Evolutionary conservation across 2,888 invertebrate genomes (phyloP), one percentile per base, ranked within the genome.

Genomic region (Serripes groenlandicus): DNA sequence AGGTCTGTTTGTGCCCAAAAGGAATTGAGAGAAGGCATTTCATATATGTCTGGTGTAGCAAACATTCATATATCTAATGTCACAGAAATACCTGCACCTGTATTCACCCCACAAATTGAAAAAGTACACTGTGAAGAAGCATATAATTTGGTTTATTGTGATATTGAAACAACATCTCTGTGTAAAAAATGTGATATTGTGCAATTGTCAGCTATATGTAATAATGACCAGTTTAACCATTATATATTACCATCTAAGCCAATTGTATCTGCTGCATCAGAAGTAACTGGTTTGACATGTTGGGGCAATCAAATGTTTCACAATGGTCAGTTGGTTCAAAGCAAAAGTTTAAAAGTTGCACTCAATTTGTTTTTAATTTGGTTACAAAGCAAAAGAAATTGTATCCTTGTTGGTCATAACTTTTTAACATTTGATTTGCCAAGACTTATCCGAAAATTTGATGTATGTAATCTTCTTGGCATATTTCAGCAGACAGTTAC

Each of bases 131-230:
- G 23, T 35, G 37, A 37, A 18, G 5, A 34, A 4, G 42, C 35
- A n/a, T 49, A 52, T 42, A 68, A 9, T 5, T 66, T 75, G 56
- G 32, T 75, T 0, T 78, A 26, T 60, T 75, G 75, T 72, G 78
- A 78, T 60, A 78, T 78, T 54, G 75, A 78, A 68, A 82, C 78
- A 26, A 72, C 71, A 0, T 78, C 78, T 1, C 56, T 78, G 11
- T 35, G 58, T 30, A 72, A 68, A 72, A 30, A 30, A 23, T 32
- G 56, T 54, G 82, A 82, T 64, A 75, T 75, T 0, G 49, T 54
- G 73, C 75, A 82, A 52, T 32, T 75, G 30, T 75, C 82, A 35
- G 82, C 82, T n/a, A 56, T 66, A 34, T 66, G 71, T 75, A 66
- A 28, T 42, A 37, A 49, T 23, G 60, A 75, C n/a, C 49, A 21